Base-by-base conservation (phyloP, 2,888 invertebrate genomes). In the Dasypogon diadema region DNA sequence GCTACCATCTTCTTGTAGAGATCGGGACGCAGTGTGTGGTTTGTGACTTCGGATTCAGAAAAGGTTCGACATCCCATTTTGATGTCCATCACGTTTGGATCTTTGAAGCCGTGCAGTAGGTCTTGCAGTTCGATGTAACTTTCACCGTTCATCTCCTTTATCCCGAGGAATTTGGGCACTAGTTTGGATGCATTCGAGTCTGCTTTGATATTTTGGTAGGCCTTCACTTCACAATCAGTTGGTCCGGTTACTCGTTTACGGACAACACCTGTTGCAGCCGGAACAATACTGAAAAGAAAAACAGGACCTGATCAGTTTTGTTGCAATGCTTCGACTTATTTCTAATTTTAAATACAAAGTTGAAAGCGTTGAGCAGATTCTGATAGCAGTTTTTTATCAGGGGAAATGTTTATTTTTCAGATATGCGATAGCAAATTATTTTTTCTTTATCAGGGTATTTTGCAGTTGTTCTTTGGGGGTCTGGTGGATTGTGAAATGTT, bases 11-110 rank as follows among this genome's bases (percentile, higher is more conserved):
- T 99, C 81, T 95, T 92, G 85, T 97, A 99, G 37, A 99, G 89
- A 87, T 99, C 99, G 2, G 89, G 83, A 63, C 98, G 90, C 16
- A 95, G 92, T 55, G 91, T 91, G 22, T 91, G 92, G 83, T 98
- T 98, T 83, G 91, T 91, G 48, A 98, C 98, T 88, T 99, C 99
- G 1, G 93, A 92, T 86, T 99, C 98, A 46, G 98, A 89, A 86
- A 98, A 99, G 18, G 98, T 99, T 82, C 98, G 90, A 1, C 94
- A 94, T 54, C 99, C 99, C 91, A 99, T 94, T 88, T 99, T 99
- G 77, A 99, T 93, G 85, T 99, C 99, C 92, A 99, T 98, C 0
- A 99, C 96, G 83, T 93, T 93, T 0, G 97, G 97, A 86, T 98
- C 94, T 81, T 89, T 89, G 87, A 98, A 98, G 75, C 95, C 94